phyloP scores from a whole-genome alignment of 2,797 vertebrate species.

The Columba guinea region DNA sequence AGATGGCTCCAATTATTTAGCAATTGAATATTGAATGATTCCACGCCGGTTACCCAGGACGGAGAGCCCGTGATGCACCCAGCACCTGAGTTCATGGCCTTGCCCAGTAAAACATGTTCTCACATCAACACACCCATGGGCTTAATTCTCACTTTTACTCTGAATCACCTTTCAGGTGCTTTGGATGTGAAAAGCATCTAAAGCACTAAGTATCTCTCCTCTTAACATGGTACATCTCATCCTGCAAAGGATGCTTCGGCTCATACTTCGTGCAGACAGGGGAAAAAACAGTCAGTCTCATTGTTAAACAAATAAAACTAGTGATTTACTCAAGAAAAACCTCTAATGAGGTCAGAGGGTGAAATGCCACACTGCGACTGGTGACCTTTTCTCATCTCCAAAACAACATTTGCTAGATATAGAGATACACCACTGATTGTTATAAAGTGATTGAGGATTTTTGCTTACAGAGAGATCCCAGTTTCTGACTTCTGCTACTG shows the following conservation, averaged over 20 bases:
- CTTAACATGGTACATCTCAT: accelerated
- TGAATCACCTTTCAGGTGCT: not conserved
- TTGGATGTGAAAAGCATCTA: not conserved
- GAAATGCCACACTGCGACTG: not conserved
- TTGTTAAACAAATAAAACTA: not conserved
- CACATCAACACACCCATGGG: not conserved
- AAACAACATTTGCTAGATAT: not conserved
- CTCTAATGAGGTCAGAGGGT: constrained; percentile 30
- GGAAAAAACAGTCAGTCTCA: not conserved
- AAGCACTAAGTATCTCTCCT: not conserved
- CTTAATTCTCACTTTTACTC: not conserved
- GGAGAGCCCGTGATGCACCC: not conserved
- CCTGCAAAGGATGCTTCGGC: not conserved
- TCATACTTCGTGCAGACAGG: not conserved
- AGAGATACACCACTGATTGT: not conserved
- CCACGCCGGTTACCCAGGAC: not conserved
- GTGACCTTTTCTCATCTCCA: constrained; percentile 27
- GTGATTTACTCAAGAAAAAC: not conserved
- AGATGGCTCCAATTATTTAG: not conserved
- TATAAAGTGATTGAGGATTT: not conserved
- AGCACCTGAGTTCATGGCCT: not conserved
- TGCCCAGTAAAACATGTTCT: not conserved
- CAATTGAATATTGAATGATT: not conserved
- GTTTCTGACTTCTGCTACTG: not conserved
- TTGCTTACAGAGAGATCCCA: not conserved